Percentiles rank a stretch among this genome's conserved stretches.
Evolutionary conservation across 2,113 vertebrate genomes (phyloP).

Genomic region (Festucalex cinctus): DNA sequence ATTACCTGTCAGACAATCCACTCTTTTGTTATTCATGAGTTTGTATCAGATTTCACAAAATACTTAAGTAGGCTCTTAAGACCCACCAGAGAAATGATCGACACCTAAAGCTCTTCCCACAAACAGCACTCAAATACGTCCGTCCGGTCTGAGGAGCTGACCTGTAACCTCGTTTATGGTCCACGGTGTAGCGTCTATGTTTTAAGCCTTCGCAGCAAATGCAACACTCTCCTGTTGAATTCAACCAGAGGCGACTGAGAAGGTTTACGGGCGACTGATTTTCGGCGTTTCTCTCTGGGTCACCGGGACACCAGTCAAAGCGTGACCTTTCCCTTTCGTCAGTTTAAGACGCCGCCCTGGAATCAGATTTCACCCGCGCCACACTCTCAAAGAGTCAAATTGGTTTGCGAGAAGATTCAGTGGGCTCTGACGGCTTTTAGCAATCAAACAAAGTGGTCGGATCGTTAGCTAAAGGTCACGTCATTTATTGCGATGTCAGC

Average conservation of each 20-base stretch:
- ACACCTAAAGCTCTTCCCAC: not conserved
- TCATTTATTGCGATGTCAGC: slow-evolving; percentile 56
- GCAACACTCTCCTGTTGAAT: slow-evolving; percentile 44
- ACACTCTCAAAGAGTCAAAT: slow-evolving; percentile 24
- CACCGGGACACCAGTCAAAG: slow-evolving; percentile 30
- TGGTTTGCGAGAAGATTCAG: slow-evolving; percentile 19
- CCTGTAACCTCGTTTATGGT: slow-evolving; percentile 17
- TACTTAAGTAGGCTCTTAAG: not conserved
- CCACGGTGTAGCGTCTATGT: slow-evolving; percentile 20
- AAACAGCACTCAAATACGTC: not conserved
- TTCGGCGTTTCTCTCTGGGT: slow-evolving; percentile 19
- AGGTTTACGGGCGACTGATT: slow-evolving; percentile 1
- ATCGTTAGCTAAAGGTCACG: slow-evolving; percentile 29
- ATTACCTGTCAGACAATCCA: not conserved
- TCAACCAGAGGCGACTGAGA: slow-evolving; percentile 19
- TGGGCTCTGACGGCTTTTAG: slow-evolving; percentile 6
- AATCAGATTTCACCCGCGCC: slow-evolving; percentile 44
- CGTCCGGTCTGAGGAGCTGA: slow-evolving; percentile 18
- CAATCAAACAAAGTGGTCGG: slow-evolving; percentile 25
- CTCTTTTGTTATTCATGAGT: not conserved
- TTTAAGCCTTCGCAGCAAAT: slow-evolving; percentile 38
- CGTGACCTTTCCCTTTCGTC: slow-evolving; percentile 43
- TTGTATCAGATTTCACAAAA: not conserved
- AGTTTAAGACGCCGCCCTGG: slow-evolving; percentile 12
- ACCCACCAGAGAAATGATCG: not conserved